phyloP scores from a whole-genome alignment of 92 coral and sea anemone species.

The Phenganax marumi region DNA sequence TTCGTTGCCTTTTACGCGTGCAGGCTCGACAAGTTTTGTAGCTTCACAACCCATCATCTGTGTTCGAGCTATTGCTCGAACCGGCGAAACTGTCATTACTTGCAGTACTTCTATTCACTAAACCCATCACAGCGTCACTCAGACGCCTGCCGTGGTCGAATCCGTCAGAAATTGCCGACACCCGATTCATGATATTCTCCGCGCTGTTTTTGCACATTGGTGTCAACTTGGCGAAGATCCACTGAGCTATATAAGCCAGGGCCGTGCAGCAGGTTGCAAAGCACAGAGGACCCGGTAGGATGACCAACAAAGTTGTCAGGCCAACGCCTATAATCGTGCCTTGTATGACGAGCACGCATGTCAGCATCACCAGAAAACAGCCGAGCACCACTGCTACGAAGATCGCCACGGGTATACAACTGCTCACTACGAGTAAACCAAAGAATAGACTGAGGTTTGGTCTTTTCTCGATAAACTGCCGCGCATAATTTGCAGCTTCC shows the following conservation, averaged over 20 bases:
- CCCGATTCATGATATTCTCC: conserved; percentile 6
- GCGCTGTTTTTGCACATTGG: conserved; percentile 14
- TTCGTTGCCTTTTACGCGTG: neutral
- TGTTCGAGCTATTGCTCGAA: neutral
- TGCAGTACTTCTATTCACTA: neutral
- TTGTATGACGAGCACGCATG: conserved; percentile 19
- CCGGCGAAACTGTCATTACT: neutral
- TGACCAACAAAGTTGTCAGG: conserved; percentile 23
- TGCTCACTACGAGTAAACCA: conserved; percentile 20
- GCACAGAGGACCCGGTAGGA: conserved; percentile 25
- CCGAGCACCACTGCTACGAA: conserved; percentile 26
- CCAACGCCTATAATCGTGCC: conserved; percentile 30
- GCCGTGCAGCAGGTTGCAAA: conserved; percentile 20
- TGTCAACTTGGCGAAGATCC: conserved; percentile 8
- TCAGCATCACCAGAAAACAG: conserved; percentile 11
- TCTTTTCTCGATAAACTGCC: conserved; percentile 29
- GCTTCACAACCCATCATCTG: conserved; percentile 11
- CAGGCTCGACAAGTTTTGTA: neutral
- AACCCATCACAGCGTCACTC: conserved; percentile 3
- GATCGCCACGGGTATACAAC: conserved; percentile 27
- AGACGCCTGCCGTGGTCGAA: neutral
- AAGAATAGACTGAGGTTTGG: conserved; percentile 26
- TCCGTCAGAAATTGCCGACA: neutral
- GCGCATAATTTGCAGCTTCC: conserved; percentile 19
- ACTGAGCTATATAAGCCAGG: conserved; percentile 12